Base-by-base conservation (phyloP, 23 tunicate genomes). In the Ascidia mentula region DNA sequence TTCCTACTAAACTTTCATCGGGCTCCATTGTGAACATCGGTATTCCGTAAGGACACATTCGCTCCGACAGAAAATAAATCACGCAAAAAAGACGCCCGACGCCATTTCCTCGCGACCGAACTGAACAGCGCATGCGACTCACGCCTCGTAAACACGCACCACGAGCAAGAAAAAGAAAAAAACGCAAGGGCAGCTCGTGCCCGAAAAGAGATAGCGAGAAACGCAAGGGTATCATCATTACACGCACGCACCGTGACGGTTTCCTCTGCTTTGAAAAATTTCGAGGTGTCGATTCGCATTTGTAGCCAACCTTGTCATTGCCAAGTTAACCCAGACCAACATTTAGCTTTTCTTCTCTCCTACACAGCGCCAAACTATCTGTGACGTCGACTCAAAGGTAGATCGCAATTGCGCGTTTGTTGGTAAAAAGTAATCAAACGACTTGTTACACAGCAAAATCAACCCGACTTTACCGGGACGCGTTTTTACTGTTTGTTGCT, bases 191-290 rank as follows among this genome's bases (percentile, higher is more conserved):
- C 12, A 3, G 7, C 7, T 53, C 65, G 13, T 9, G 65, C 65
- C 65, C 24, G 65, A 28, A 53, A 53, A 53, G 65, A 53, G 65
- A 53, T 53, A 53, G 65, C 65, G 7, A 53, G 65, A 53, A 53
- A 53, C 65, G 65, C 65, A 53, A 28, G 65, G 65, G 65, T 53
- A 53, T 53, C 65, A 53, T 53, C 65, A 53, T 53, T 53, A 53
- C 65, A 53, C 22, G 65, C 65, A 53, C 7, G 28, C 65, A 53
- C 65, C 65, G 65, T 53, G 65, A 53, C 65, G 65, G 65, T 53
- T 53, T 53, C 65, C 65, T 53, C 65, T 53, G 65, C 65, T 53
- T 53, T 53, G 65, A 53, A 53, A 53, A 53, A 53, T 5, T 53
- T 26, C 65, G 65, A 53, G 13, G 13, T 53, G 65, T 20, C 65